These are phyloP conservation scores for Heliopora coerulea DNA, from an alignment of 92 coral and sea anemone genomes.

Conservation along the genomic window DNA sequence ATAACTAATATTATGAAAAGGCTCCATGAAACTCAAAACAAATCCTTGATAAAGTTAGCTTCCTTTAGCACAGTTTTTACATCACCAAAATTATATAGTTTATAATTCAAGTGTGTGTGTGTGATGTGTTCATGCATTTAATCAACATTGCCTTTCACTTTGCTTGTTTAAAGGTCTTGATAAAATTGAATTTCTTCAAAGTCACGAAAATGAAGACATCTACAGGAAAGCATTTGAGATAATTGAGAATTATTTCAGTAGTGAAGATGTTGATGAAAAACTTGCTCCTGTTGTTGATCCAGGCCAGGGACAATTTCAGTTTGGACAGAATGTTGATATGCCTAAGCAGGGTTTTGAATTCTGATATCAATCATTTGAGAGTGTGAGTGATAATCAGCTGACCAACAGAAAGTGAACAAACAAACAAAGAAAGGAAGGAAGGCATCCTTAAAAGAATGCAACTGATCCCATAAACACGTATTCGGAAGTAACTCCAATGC, in stretches of 20 bases:
- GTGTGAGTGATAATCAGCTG: no score
- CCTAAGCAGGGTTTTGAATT: constrained; percentile 92
- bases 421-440: not conserved
- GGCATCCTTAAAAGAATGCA: no score
- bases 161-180: constrained; percentile 69
- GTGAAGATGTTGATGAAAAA: constrained; percentile 93
- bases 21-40: no score
- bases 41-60: no score
- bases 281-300: constrained; percentile 75
- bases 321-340: constrained; percentile 68
- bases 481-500: no score
- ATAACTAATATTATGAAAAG: no score
- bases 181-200: constrained; percentile 97
- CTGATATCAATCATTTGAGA: constrained; percentile 24
- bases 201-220: constrained; percentile 97
- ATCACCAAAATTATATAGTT: no score
- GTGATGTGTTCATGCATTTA: no score
- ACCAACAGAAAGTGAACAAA: no score
- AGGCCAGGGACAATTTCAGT: constrained; percentile 79
- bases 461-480: no score
- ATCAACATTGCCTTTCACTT: not conserved
- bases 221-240: constrained; percentile 95
- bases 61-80: no score
- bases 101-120: no score
- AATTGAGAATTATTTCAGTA: constrained; percentile 85